A percentile compares a stretch with the other conserved stretches of the same genome.
Conservation (phyloP, 2,113 vertebrate genomes). For the Cisticola juncidis region DNA sequence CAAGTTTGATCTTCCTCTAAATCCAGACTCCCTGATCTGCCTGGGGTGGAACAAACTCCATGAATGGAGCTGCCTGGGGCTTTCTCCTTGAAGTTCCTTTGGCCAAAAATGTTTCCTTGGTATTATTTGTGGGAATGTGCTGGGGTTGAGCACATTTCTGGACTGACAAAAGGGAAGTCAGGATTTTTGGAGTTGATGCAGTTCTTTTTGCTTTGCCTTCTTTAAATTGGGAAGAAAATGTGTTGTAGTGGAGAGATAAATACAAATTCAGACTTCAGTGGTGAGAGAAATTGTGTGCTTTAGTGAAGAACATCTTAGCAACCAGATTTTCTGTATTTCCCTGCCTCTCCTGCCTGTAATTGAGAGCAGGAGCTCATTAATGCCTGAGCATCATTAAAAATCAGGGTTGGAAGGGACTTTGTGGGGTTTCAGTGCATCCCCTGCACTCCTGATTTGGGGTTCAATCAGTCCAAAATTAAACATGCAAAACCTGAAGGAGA, state of each 20-base stretch:
- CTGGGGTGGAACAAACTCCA: background rate
- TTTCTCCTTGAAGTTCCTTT: background rate
- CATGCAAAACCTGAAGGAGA: background rate
- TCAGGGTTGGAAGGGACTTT: background rate
- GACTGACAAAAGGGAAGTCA: background rate
- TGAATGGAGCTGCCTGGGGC: background rate
- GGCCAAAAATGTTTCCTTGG: background rate
- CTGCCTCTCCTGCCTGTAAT: background rate
- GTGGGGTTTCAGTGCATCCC: rapidly evolving
- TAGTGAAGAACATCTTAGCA: background rate
- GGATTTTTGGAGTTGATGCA: background rate
- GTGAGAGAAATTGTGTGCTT: background rate
- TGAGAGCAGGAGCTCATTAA: background rate
- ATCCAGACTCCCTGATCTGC: background rate
- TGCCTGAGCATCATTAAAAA: background rate
- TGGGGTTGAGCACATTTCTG: background rate
- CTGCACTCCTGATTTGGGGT: background rate
- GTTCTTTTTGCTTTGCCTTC: background rate
- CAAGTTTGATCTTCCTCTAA: background rate
- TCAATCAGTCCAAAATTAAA: background rate
- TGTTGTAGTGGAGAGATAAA: rapidly evolving
- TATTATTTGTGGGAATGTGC: background rate
- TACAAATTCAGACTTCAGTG: background rate
- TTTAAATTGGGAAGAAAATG: background rate
- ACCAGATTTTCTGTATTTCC: background rate